Conservation (phyloP, 2,113 vertebrate genomes). For the Tetrax tetrax region DNA sequence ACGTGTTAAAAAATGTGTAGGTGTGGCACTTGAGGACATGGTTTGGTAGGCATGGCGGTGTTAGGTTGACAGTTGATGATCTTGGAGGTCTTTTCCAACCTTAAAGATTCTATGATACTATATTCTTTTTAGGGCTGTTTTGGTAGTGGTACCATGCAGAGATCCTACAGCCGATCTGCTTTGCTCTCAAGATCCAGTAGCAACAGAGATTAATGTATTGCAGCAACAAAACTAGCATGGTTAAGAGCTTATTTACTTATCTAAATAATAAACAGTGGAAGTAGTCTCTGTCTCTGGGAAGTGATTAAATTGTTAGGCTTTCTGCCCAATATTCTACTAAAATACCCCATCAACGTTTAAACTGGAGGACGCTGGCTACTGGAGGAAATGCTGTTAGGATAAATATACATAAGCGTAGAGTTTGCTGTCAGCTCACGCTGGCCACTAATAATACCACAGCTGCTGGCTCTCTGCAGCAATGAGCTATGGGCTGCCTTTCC, state of each 20-base stretch:
- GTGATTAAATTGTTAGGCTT: neutral
- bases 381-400: neutral
- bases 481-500: neutral
- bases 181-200: neutral
- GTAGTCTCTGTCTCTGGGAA: neutral
- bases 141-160: neutral
- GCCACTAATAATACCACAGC: neutral
- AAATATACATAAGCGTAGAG: neutral
- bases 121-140: neutral
- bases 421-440: neutral
- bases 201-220: neutral
- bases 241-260: neutral
- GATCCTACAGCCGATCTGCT: neutral
- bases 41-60: too few species aligned
- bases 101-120: too few species aligned
- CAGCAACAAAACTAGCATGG: neutral
- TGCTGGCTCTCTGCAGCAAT: neutral
- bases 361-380: neutral
- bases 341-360: neutral
- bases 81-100: too few species aligned
- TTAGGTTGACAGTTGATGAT: too few species aligned
- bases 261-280: conserved; percentile 16
- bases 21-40: too few species aligned
- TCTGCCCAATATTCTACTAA: neutral
- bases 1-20: too few species aligned